A percentile compares a stretch with the other conserved stretches of the same genome.
Evolutionary conservation across 2,113 vertebrate species (phyloP).

Genomic region (Polypterus bichir): DNA sequence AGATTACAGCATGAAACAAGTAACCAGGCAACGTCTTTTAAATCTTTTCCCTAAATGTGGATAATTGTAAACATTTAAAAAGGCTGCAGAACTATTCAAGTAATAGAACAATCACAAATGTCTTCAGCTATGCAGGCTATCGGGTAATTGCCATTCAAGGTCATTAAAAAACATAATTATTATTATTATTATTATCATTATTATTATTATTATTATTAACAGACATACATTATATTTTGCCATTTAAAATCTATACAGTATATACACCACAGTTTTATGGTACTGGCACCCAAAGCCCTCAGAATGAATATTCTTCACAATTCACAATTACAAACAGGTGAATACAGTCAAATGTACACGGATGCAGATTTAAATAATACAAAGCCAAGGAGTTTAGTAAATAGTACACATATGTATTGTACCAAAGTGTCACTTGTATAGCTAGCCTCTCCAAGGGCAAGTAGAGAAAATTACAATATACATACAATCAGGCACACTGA

Average conservation of each 20-base stretch:
- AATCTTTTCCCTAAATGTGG: conserved; percentile 73
- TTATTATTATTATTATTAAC: conserved; percentile 53
- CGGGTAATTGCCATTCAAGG: conserved; percentile 70
- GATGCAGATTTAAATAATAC: conserved; percentile 63
- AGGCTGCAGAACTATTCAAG: conserved; percentile 91
- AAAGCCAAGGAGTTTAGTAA: conserved; percentile 60
- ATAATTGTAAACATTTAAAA: conserved; percentile 89
- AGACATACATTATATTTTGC: conserved; percentile 75
- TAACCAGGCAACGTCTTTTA: conserved; percentile 77
- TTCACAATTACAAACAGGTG: conserved; percentile 89
- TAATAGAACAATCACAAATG: conserved; percentile 86
- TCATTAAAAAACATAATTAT: conserved; percentile 63
- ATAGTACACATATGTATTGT: conserved; percentile 69
- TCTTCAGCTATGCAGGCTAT: conserved; percentile 70
- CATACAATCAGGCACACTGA: conserved; percentile 86
- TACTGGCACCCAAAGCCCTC: conserved; percentile 72
- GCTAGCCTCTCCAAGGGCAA: conserved; percentile 66
- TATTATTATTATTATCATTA: background rate
- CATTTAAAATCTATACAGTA: conserved; percentile 83
- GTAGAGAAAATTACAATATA: conserved; percentile 60
- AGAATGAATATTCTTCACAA: conserved; percentile 81
- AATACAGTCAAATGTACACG: conserved; percentile 86
- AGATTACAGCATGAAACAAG: conserved; percentile 77
- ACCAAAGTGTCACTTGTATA: conserved; percentile 68
- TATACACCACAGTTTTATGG: conserved; percentile 90